Evolutionary conservation across 2,888 invertebrate genomes (phyloP), one percentile per base, ranked within the genome.

Genomic region (Phoronis australis): DNA sequence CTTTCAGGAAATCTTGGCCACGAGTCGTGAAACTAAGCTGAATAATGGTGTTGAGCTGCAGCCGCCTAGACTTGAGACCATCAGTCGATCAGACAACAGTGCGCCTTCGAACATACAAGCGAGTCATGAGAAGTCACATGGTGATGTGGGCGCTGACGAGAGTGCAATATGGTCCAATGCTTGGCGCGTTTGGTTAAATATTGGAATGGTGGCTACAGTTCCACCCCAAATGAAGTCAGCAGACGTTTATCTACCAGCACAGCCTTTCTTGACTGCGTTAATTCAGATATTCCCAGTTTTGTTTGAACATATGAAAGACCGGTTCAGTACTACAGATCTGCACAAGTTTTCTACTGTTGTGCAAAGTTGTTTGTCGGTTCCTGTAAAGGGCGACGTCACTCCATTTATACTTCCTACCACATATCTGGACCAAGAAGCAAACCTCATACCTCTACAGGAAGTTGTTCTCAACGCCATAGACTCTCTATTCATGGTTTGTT

Each of bases 251-350:
- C 84, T 92, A 51, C 94, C 96, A 0, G 90, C 92, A 22, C 90
- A 95, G 69, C 88, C 89, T 54, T 97, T 94, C 80, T 83, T 97
- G 47, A 93, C 94, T 0, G 90, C 95, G 0, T 81, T 96, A 18
- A 87, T 96, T 59, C 94, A 95, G 78, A 93, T 95, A 70, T 96
- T 97, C 77, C 94, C 95, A 3, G 87, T 88, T 51, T 86, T 97
- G 52, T 96, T 94, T 80, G 89, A 88, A 60, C 90, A 92, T 68
- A 88, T 94, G 64, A 84, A 86, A 69, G 79, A 83, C 51, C 85
- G 85, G 84, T 75, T 76, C 56, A 66, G 64, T 25, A 60, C 60
- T n/a, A 52, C 66, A 23, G 93, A 94, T 79, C 84, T 94, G 56
- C 83, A 85, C 59, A 86, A 87, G 68, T 82, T 95, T 40, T 90